phyloP scores from a whole-genome alignment of 2,888 invertebrate species.

The Ernsta delagoae region DNA sequence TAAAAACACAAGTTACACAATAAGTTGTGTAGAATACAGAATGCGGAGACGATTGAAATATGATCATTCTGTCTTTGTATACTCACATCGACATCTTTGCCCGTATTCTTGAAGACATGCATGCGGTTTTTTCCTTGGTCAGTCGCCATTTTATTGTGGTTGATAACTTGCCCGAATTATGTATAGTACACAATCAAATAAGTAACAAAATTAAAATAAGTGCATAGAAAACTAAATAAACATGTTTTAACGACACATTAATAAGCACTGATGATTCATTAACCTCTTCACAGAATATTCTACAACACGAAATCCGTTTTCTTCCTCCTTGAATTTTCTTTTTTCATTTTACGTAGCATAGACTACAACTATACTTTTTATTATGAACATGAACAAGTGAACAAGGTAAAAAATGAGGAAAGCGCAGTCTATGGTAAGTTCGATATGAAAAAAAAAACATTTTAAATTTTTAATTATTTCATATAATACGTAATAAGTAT shows the following conservation, averaged over 20 bases:
- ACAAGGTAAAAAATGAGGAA: background rate
- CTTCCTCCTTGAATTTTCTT: slow-evolving; percentile 58
- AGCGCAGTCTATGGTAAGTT: no score
- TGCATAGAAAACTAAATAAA: slow-evolving; percentile 66
- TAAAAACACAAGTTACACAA: slow-evolving; percentile 67
- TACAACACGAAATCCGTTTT: slow-evolving; percentile 72
- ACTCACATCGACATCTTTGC: slow-evolving; percentile 99
- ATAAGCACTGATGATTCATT: slow-evolving; percentile 68
- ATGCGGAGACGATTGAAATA: background rate
- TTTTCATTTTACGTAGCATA: slow-evolving; percentile 49
- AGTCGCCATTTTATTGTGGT: slow-evolving; percentile 90
- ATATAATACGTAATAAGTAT: no score
- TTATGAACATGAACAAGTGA: background rate
- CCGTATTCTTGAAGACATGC: slow-evolving; percentile 99
- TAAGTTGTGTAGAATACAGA: background rate
- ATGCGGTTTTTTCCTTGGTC: slow-evolving; percentile 93
- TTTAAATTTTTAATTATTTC: no score
- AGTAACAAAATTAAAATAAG: slow-evolving; percentile 74
- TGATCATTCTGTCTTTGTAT: slow-evolving; percentile 41
- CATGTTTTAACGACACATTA: slow-evolving; percentile 74
- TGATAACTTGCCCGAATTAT: slow-evolving; percentile 58
- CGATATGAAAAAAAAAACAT: no score
- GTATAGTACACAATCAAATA: slow-evolving; percentile 76
- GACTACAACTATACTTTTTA: slow-evolving; percentile 3
- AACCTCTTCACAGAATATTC: slow-evolving; percentile 71